Conservation (phyloP, 2,797 vertebrate genomes). For the Margarornis squamiger region DNA sequence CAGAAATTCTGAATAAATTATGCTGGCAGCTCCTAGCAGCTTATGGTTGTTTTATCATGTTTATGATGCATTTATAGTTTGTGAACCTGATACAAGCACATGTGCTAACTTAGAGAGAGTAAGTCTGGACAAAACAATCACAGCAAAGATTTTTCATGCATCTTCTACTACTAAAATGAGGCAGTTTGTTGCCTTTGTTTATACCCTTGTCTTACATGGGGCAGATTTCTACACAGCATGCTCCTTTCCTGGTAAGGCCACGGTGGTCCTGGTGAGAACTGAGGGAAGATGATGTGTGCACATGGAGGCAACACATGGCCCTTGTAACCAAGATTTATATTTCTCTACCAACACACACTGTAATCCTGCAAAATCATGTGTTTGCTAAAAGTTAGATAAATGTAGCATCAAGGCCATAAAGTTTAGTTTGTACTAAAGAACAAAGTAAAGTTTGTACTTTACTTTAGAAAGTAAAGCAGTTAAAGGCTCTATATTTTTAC, state of each 20-base stretch:
- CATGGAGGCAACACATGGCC: not conserved
- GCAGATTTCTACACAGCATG: not conserved
- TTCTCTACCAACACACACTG: not conserved
- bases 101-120: not conserved
- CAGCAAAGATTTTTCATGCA: not conserved
- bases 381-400: not conserved
- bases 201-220: not conserved
- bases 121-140: not conserved
- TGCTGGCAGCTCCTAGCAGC: constrained; percentile 29
- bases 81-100: not conserved
- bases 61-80: constrained; percentile 10
- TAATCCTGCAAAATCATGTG: not conserved
- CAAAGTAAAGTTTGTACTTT: too few relatives aligned
- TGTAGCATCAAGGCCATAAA: not conserved
- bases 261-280: not conserved
- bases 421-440: not conserved
- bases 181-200: not conserved
- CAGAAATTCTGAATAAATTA: constrained; percentile 63
- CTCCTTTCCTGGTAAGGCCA: not conserved
- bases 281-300: not conserved
- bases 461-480: not conserved
- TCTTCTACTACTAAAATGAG: not conserved
- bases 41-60: constrained; percentile 35
- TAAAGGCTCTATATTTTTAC: not conserved
- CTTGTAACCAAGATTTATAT: not conserved